Base-by-base conservation (phyloP, 2,797 vertebrate genomes). In the Phalloptychus januarius region DNA sequence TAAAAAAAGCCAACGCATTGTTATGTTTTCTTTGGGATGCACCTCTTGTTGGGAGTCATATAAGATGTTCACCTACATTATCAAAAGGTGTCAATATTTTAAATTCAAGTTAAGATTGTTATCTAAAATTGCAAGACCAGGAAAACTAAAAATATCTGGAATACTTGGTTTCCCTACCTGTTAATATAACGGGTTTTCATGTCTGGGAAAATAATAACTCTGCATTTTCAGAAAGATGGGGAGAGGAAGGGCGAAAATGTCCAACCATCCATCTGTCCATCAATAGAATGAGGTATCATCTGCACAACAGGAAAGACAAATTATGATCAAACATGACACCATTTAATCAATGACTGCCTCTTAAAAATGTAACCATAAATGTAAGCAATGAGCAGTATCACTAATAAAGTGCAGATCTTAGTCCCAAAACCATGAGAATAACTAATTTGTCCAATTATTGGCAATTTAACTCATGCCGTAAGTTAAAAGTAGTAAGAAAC, bases 391-490 rank as follows among this genome's bases (percentile, higher is more conserved):
- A 13, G 25, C 52, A 56, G 52, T 28, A 13, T 56, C 11, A 5
- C 28, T 56, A 56, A 28, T 56, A 56, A 56, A 28, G 12, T 56
- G 28, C 11, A 28, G 48, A 50, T 18, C 5, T 56, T 56, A n/a
- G n/a, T 56, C n/a, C 54, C 54, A 56, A n/a, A 13, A 56, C 4
- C 10, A 56, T 56, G 13, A n/a, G 25, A 56, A 28, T 31, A 2
- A 33, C 28, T 33, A 33, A 16, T 61, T 56, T 56, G 33, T 67
- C 63, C 20, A 67, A 2, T 40, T 38, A 25, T 67, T 23, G 20
- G 3, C 23, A 18, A 10, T 3, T 83, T 45, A 77, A 42, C 67
- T 44, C 63, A 52, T 67, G n/a, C 75, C 70, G 28, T 40, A 52
- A 38, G 38, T 16, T 15, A 40, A 76, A 77, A 15, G 7, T 28